Evolutionary conservation across 2,888 invertebrate species (phyloP), one percentile per base, ranked within the genome.

Genomic region (Rhingia rostrata): DNA sequence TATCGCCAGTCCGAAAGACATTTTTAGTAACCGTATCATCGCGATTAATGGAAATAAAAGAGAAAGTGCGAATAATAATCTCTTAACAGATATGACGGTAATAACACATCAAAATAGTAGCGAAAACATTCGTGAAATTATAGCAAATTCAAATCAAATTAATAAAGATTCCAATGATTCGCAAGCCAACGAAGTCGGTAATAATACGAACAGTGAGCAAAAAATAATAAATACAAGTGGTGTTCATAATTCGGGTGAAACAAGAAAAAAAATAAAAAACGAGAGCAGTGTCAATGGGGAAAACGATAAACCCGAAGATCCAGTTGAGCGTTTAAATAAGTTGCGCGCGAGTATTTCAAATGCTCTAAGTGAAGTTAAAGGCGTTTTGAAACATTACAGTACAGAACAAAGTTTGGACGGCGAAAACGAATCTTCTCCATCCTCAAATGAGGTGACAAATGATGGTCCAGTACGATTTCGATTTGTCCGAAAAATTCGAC

Each of bases 331-430:
- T 3, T 86, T 91, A 12, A 91, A 90, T 86, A 90, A 89, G 64
- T 86, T 91, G 0, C 89, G 90, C 33, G 91, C 90, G 0, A 90
- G 90, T 64, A 91, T 91, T 49, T 88, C 91, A 4, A 91, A 88
- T 0, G 90, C 91, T 0, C 86, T 91, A 4, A 91, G 88, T 45
- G 91, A 91, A 78, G 91, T 91, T 0, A 91, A 91, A 73, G 89
- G 89, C 6, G 91, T 91, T 9, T 86, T 91, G 4, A 90, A 89
- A 75, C 90, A 91, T 66, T 91, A 91, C 64, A 91, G 91, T 77
- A 90, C 89, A 3, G 90, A 91, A 14, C 88, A 87, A 14, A 89
- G 89, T 60, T 79, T 86, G 0, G 90, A 89, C 53, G 63, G 37
- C n/a, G 69, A 74, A 64, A 41, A 58, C 37, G 74, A 84, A 75